These are phyloP conservation scores for Cordilura impudica DNA, from an alignment of 2,888 invertebrate genomes.

Conservation along the genomic window DNA sequence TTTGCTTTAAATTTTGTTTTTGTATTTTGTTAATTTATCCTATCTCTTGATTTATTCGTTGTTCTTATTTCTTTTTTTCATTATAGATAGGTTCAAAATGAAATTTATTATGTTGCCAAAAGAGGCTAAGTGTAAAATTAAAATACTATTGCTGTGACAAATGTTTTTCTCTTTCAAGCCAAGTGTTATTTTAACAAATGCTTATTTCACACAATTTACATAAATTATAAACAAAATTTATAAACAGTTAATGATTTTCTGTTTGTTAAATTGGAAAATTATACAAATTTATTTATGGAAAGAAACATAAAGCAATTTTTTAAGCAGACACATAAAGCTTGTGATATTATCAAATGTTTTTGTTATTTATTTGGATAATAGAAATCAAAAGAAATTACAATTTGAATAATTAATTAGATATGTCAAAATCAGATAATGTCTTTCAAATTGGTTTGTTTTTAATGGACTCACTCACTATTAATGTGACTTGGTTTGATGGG, in stretches of 20 bases:
- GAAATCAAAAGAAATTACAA: not conserved
- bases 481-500: too few relatives aligned
- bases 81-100: too few relatives aligned
- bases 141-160: not conserved
- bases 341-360: not conserved
- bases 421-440: too few relatives aligned
- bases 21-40: too few relatives aligned
- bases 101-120: too few relatives aligned
- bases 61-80: too few relatives aligned
- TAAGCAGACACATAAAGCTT: slow-evolving; percentile 2
- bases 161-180: not conserved
- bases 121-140: too few relatives aligned
- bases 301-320: slow-evolving; percentile 19
- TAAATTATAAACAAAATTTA: slow-evolving; percentile 41
- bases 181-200: slow-evolving; percentile 59
- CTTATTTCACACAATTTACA: slow-evolving; percentile 33
- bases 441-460: too few relatives aligned
- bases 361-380: not conserved
- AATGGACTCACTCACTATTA: too few relatives aligned
- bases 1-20: too few relatives aligned
- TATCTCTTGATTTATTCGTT: too few relatives aligned
- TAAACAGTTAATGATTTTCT: not conserved
- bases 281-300: slow-evolving; percentile 1
- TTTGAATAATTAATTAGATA: slow-evolving; percentile 13
- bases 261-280: slow-evolving; percentile 30